Conservation (phyloP, 2,888 invertebrate species). For the Drosophila phalerata region DNA sequence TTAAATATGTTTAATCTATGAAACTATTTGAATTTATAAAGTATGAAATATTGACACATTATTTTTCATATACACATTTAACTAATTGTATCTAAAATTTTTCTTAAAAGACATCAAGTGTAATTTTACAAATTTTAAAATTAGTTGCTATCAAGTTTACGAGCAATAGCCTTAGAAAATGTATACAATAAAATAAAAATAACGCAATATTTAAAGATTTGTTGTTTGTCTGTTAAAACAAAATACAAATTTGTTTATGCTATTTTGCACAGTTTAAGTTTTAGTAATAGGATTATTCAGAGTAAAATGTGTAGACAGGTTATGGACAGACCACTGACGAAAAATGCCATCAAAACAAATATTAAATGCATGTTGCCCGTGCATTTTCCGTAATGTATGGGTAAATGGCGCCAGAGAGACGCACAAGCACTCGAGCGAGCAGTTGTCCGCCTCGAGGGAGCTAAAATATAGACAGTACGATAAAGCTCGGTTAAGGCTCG, state of each 20-base stretch:
- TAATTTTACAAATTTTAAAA: neutral
- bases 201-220: no score
- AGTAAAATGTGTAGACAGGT: slow-evolving; percentile 20
- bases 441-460: no score
- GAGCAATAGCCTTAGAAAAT: no score
- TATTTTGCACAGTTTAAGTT: slow-evolving; percentile 25
- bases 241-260: neutral
- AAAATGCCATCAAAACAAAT: slow-evolving; percentile 28
- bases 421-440: no score
- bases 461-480: no score
- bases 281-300: neutral
- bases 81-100: neutral
- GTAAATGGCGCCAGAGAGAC: no score
- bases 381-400: neutral
- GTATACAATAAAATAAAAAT: no score
- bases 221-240: neutral
- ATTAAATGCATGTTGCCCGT: slow-evolving; percentile 30
- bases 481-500: no score
- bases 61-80: neutral
- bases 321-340: slow-evolving; percentile 46
- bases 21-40: neutral
- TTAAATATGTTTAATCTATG: neutral
- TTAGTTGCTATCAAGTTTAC: no score
- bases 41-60: neutral
- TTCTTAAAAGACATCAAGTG: neutral